Conservation (phyloP, 2,797 vertebrate genomes). For the Malurus splendens region DNA sequence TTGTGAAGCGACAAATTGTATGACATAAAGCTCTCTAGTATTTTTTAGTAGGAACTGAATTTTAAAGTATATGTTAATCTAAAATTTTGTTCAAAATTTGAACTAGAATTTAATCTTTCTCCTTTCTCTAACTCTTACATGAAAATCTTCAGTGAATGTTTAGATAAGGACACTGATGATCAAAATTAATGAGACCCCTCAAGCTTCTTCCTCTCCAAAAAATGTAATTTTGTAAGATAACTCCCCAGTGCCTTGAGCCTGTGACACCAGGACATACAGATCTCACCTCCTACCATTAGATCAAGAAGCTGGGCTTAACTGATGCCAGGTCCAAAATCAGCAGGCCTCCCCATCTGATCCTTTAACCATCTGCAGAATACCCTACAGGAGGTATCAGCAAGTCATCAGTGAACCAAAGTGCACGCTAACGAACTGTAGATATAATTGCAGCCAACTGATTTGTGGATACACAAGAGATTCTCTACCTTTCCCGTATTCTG, state of each 20-base stretch:
- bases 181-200: not conserved
- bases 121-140: not conserved
- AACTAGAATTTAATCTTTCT: not conserved
- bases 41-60: not conserved
- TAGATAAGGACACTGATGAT: not conserved
- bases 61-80: not conserved
- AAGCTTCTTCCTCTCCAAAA: not conserved
- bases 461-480: not conserved
- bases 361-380: not conserved
- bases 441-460: not conserved
- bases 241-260: not conserved
- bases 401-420: not conserved
- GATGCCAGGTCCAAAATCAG: not conserved
- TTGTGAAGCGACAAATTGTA: not conserved
- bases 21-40: not conserved
- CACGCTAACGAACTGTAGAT: not conserved
- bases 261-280: not conserved
- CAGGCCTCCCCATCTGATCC: not conserved
- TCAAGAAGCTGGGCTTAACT: not conserved
- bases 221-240: not conserved
- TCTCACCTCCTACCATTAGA: not conserved
- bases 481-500: not conserved
- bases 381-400: not conserved
- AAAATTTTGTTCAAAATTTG: not conserved
- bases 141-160: not conserved